Evolutionary conservation across 2,888 invertebrate genomes (phyloP).

Genomic region (Callinectes sapidus): DNA sequence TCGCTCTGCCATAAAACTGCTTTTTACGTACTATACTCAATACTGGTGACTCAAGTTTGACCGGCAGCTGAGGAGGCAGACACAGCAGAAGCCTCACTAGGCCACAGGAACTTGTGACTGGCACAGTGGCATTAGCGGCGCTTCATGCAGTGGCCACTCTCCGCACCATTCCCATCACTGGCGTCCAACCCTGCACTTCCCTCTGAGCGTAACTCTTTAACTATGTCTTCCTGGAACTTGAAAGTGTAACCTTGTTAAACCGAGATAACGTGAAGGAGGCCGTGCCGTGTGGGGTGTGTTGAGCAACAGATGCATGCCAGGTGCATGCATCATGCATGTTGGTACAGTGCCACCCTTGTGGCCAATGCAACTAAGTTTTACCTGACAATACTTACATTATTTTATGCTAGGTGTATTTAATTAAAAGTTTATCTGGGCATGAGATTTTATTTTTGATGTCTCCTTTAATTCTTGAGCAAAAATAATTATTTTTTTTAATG

Average conservation of each 20-base stretch:
- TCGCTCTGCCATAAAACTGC: slow-evolving; percentile 14
- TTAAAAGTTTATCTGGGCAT: slow-evolving; percentile 20
- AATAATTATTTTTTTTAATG: too few species aligned
- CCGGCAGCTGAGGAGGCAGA: background rate
- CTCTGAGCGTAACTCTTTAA: background rate
- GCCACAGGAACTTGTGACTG: background rate
- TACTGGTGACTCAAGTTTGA: background rate
- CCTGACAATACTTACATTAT: slow-evolving; percentile 16
- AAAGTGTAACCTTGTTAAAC: too few species aligned
- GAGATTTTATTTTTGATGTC: background rate
- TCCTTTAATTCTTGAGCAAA: too few species aligned
- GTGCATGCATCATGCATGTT: background rate
- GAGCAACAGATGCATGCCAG: background rate
- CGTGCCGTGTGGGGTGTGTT: background rate
- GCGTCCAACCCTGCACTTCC: background rate
- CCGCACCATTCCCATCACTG: background rate
- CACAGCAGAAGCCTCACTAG: background rate
- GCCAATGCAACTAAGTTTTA: background rate
- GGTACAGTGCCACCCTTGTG: background rate
- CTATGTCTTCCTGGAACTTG: background rate
- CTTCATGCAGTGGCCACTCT: background rate
- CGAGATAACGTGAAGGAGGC: background rate
- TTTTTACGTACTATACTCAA: background rate
- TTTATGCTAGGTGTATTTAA: background rate
- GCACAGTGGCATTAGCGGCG: background rate